Base-by-base conservation (phyloP, 2,797 vertebrate species). In the Pipistrellus kuhlii region DNA sequence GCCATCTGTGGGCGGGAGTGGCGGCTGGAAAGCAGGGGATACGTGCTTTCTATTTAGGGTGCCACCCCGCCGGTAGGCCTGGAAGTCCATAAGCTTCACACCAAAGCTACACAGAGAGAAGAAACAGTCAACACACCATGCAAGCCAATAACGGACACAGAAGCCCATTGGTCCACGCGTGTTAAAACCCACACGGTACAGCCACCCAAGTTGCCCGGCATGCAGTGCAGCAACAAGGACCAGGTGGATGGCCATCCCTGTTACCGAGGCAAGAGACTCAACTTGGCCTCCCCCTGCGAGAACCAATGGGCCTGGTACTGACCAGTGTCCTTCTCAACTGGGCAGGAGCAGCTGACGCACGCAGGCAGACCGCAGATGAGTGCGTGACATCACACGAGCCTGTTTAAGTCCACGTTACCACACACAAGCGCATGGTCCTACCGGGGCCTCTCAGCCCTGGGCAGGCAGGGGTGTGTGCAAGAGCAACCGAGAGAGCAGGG, bases 21-120 rank as follows among this genome's bases (percentile, higher is more conserved):
- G 99, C 11, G 99, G 99, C 98, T 99, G 99, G 99, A 99, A 99
- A 98, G 99, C 99, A 1, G 99, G 99, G 94, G 99, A 99, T 73
- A 98, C 98, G 98, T 99, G 99, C 98, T 99, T 99, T 99, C 99
- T 99, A 99, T 97, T 99, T 98, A 99, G 98, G 97, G 99, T 99
- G 98, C 97, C 98, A 98, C 99, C 98, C 98, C 99, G 98, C 99
- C 99, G 99, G 96, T 98, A 98, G 91, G 94, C 97, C 78, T 98
- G 98, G 98, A 99, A 98, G 97, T 99, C 99, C 99, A 98, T 97
- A 98, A 99, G 98, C 99, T 99, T 99, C 98, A 99, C 99, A 99
- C 99, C 98, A 98, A 99, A 98, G 99, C 99, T 99, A 99, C 98
- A 98, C 98, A 98, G 98, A 97, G 96, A 98, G 98, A 98, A 98